Base-by-base conservation (phyloP, 2,888 invertebrate genomes). In the Calephelis perditalis region DNA sequence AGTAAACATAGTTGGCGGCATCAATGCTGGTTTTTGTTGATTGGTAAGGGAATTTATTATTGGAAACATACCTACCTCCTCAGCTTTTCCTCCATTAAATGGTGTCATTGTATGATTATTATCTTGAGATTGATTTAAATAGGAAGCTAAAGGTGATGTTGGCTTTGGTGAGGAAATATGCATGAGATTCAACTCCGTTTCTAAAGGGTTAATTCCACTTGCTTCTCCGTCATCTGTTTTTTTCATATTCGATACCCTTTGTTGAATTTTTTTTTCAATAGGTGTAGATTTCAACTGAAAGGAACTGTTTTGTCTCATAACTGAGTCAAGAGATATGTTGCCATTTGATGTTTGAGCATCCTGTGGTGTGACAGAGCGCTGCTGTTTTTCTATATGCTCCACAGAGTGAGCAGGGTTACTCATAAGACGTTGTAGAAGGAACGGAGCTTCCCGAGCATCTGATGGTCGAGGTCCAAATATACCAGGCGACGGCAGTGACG, bases 351-450 rank as follows among this genome's bases (percentile, higher is more conserved):
- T 75, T 66, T 79, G 82, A 3, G 75, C 76, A 65, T 92, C 92
- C 69, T 94, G 93, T 0, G 96, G 96, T 11, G 96, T 95, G 44
- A 94, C 92, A 15, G 95, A 94, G 59, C 95, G 91, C 71, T 97
- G 96, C 71, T 95, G 95, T 73, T 96, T 96, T 76, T 98, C 98
- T 75, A 98, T 95, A 76, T 97, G 97, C 77, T 97, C 97, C 0
- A 96, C 94, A 61, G 94, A 94, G 76, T 96, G 95, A 11, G 95
- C 96, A 0, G 96, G 96, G 75, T 95, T 94, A 46, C 96, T 96
- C 93, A 97, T 95, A 43, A 97, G 90, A 66, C 96, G 92, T 74
- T 96, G 95, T 45, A 97, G 87, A 11, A 95, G 78, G 56, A 93
- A 89, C 49, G 94, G 92, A 0, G 92, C 92, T 67, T 95, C 94